Evolutionary conservation across 2,797 vertebrate genomes (phyloP), one percentile per base, ranked within the genome.

Genomic region (Melanotaenia trifasciata): DNA sequence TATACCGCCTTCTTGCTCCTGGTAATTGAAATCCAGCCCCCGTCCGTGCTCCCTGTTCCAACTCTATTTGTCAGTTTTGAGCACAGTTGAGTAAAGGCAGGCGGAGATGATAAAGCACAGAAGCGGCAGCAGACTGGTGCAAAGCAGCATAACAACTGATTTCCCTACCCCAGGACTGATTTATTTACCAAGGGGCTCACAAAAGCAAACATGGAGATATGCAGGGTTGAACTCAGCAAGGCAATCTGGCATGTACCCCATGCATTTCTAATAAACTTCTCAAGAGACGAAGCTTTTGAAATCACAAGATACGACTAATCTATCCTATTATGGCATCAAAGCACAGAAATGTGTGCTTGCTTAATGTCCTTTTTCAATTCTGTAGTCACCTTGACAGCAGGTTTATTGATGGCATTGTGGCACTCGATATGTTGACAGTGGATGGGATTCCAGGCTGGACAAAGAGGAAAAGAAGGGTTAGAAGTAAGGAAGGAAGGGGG

Each of bases 371-470:
- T 66, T 70, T 74, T 43, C 5, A 33, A 47, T 50, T 58, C 53
- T 80, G 50, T 67, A 60, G 82, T 88, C 96, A 99, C 98, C 98
- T 99, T 99, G 58, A 99, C 98, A 20, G 98, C 98, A 64, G 98
- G 98, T 80, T 99, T 99, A 91, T 99, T 99, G 90, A 99, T 99
- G 2, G 98, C 96, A 38, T 99, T 99, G 86, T 99, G 98, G 83
- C 98, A 99, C 93, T 99, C 98, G 0, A 97, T 98, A 83, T 99
- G 98, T 90, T 99, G 98, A 92, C 98, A 99, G 87, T 99, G 98
- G 88, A 99, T 99, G 68, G 98, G 98, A 92, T 99, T 99, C 98
- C 98, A 99, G 80, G 98, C 98, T 99, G 94, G 78, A 74, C 7
- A 64, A 69, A 43, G 30, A 70, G 26, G 78, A 30, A 70, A 30